Percentiles rank a stretch among this genome's conserved stretches.
Evolutionary conservation across 37 sponge, comb jelly and placozoan species (phyloP).

Genomic region (Oopsacas minuta): DNA sequence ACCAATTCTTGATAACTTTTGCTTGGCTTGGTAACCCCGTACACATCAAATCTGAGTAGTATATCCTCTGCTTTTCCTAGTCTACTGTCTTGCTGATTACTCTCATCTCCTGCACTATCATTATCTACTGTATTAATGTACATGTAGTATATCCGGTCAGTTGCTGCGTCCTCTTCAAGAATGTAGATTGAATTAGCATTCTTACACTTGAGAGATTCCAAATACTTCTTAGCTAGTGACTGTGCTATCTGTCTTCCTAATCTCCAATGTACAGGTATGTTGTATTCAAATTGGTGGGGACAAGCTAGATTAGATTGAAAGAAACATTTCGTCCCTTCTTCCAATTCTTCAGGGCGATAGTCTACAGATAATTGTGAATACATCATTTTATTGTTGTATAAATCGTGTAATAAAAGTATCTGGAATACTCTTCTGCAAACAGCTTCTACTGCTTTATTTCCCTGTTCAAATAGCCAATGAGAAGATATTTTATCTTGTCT

Average conservation of each 20-base stretch:
- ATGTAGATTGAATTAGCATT: constrained; percentile 5
- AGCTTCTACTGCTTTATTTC: background rate
- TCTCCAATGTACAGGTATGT: background rate
- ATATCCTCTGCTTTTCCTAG: background rate
- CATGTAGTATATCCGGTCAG: constrained; percentile 14
- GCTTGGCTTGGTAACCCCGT: background rate
- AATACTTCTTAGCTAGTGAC: constrained; percentile 4
- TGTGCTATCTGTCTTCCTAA: background rate
- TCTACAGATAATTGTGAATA: background rate
- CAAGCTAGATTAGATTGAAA: background rate
- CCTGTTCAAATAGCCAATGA: background rate
- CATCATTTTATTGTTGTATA: background rate
- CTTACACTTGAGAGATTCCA: background rate
- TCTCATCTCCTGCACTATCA: background rate
- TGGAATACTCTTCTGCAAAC: constrained; percentile 5
- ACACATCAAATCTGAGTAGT: background rate
- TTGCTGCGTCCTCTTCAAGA: background rate
- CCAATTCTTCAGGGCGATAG: background rate
- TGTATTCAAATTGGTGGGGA: background rate
- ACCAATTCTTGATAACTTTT: background rate
- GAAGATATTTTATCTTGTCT: background rate
- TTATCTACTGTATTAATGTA: constrained; percentile 8
- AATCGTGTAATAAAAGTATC: background rate
- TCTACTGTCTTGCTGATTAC: background rate
- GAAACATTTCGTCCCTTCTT: background rate